Conservation (phyloP, 2,113 vertebrate species). For the Nyctibius bracteatus region DNA sequence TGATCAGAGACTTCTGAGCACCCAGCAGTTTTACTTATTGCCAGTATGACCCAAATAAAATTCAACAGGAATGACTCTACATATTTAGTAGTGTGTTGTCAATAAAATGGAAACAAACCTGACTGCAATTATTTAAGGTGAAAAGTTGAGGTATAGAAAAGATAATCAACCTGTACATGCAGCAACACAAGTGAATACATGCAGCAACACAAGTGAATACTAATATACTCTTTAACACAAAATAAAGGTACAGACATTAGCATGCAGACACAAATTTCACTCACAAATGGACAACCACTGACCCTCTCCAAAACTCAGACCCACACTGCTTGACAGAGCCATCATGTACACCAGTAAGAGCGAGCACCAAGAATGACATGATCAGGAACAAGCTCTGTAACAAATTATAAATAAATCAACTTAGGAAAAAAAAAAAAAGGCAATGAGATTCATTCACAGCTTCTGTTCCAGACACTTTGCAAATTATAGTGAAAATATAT, state of each 20-base stretch:
- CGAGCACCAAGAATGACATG: rapidly evolving
- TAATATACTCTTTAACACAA: not conserved
- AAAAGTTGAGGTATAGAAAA: not conserved
- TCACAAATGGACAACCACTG: not conserved
- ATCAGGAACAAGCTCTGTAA: not conserved
- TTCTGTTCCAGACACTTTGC: not conserved
- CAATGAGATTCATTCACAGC: not conserved
- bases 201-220: not conserved
- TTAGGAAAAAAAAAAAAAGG: not conserved
- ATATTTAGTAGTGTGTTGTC: not conserved
- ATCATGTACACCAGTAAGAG: not conserved
- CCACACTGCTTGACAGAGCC: no score
- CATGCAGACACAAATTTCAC: not conserved
- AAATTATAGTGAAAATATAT: not conserved
- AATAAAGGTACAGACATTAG: not conserved
- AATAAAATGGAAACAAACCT: not conserved
- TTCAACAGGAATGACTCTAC: not conserved
- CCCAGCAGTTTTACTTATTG: not conserved
- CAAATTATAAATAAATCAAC: not conserved
- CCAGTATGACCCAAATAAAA: not conserved
- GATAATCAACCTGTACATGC: no score
- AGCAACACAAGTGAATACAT: not conserved
- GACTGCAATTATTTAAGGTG: not conserved
- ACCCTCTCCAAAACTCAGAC: not conserved
- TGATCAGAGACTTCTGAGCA: not conserved